These are phyloP conservation scores for Augiades crinisus DNA, from an alignment of 2,888 invertebrate species.

Conservation along the genomic window DNA sequence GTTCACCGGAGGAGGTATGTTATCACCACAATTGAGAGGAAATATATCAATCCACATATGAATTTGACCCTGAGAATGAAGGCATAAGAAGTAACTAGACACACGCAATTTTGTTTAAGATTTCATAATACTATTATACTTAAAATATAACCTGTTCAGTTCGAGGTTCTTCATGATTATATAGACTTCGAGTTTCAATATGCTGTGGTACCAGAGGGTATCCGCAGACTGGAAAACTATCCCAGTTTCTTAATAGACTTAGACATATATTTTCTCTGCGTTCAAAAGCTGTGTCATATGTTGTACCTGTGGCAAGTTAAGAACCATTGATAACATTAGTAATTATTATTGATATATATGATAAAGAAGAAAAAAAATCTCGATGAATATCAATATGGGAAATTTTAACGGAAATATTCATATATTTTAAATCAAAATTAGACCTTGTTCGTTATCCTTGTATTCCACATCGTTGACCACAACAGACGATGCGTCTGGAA, in stretches of 20 bases:
- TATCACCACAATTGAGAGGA: constrained; percentile 75
- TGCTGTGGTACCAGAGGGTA: constrained; percentile 93
- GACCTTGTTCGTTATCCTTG: constrained; percentile 44
- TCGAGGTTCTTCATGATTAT: constrained; percentile 86
- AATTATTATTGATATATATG: too few species aligned
- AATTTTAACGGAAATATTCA: too few species aligned
- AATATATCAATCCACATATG: constrained; percentile 96
- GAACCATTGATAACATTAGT: too few species aligned
- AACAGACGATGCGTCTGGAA: constrained; percentile 47
- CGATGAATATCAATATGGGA: too few species aligned
- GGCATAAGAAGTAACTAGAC: background rate
- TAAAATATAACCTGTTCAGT: constrained; percentile 54
- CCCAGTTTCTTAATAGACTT: constrained; percentile 87
- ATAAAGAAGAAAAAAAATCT: too few species aligned
- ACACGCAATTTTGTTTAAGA: too few species aligned
- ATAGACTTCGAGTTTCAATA: constrained; percentile 92
- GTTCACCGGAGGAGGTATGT: constrained; percentile 87
- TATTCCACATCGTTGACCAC: constrained; percentile 60
- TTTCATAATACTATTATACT: too few species aligned
- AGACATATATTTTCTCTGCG: constrained; percentile 88
- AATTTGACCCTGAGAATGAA: constrained; percentile 86
- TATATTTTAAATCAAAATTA: too few species aligned
- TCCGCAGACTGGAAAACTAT: constrained; percentile 89
- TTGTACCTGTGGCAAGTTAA: constrained; percentile 40
- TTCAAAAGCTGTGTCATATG: constrained; percentile 61